Evolutionary conservation across 2,888 invertebrate genomes (phyloP), one percentile per base, ranked within the genome.

Genomic region (Melanotus villosus): DNA sequence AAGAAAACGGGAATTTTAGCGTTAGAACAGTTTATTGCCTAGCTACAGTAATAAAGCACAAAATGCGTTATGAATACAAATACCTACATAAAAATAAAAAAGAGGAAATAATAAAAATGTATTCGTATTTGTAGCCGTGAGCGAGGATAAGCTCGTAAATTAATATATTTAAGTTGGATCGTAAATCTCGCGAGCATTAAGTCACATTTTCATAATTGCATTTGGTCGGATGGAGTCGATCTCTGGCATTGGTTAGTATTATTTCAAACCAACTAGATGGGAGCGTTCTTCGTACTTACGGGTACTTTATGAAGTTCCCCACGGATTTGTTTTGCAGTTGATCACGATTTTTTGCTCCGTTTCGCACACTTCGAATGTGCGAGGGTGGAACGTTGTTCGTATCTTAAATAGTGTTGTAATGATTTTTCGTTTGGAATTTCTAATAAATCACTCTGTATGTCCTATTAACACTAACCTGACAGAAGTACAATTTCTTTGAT

Each of bases 141-240:
- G 82, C 80, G 74, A 79, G 82, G 80, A 81, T 82, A 80, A 78
- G 78, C 80, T 80, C 83, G 82, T 84, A 84, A 83, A 84, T 84
- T 84, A 84, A 84, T 84, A 83, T 82, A 84, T 83, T 83, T 83
- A 84, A 84, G 80, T 82, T 78, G 79, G 78, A 77, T 78, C 82
- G 82, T 84, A 84, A 84, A 84, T 84, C 84, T 83, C 80, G 75
- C 60, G 79, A 82, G 83, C 83, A 84, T 84, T 84, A 84, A 84
- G 84, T 83, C 84, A 83, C 82, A 83, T 84, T 84, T 84, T 83
- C 84, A 82, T 83, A 84, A 83, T 84, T 84, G 82, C 84, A 83
- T 83, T 84, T 83, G 82, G 80, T 64, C 30, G 62, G 57, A 62
- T 62, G 67, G 54, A 76, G 76, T 78, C 76, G 65, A 70, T 70